Percentiles rank a stretch among this genome's conserved stretches.
phyloP scores from a whole-genome alignment of 2,888 invertebrate genomes.

The Sphaeridia pumilis region DNA sequence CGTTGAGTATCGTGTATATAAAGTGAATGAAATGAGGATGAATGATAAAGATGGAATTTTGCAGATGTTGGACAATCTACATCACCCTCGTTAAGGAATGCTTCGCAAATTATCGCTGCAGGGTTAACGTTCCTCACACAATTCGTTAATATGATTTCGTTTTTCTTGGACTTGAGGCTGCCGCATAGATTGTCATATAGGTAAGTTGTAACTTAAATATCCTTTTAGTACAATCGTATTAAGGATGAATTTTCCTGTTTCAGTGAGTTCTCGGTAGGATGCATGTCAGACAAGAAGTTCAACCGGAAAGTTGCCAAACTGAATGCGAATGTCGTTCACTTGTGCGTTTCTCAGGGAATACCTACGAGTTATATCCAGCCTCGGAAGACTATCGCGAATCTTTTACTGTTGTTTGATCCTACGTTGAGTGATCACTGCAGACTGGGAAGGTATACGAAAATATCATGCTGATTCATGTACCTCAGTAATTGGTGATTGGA shows the following conservation, averaged over 20 bases:
- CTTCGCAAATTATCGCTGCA: conserved; percentile 61
- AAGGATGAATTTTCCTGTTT: conserved; percentile 16
- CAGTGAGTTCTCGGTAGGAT: conserved; percentile 70
- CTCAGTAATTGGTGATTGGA: not conserved
- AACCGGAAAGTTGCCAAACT: conserved; percentile 60
- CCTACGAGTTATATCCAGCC: conserved; percentile 52
- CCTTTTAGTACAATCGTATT: conserved; percentile 5
- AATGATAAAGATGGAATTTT: not conserved
- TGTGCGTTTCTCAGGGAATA: conserved; percentile 66
- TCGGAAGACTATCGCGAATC: conserved; percentile 58
- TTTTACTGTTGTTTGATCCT: conserved; percentile 56
- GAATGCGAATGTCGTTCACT: conserved; percentile 64
- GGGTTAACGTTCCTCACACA: conserved; percentile 79
- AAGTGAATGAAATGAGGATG: too few relatives aligned
- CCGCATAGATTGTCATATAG: conserved; percentile 61
- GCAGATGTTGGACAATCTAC: not conserved
- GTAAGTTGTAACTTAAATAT: conserved; percentile 39
- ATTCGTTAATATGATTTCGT: conserved; percentile 66
- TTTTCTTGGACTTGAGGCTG: conserved; percentile 66
- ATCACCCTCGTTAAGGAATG: conserved; percentile 41
- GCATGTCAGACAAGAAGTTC: conserved; percentile 59
- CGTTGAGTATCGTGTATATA: too few relatives aligned
- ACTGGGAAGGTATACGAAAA: conserved; percentile 50
- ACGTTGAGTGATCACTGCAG: conserved; percentile 49
- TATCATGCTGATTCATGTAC: not conserved